phyloP scores from a whole-genome alignment of 2,888 invertebrate species.

The Cephus sareptanus region DNA sequence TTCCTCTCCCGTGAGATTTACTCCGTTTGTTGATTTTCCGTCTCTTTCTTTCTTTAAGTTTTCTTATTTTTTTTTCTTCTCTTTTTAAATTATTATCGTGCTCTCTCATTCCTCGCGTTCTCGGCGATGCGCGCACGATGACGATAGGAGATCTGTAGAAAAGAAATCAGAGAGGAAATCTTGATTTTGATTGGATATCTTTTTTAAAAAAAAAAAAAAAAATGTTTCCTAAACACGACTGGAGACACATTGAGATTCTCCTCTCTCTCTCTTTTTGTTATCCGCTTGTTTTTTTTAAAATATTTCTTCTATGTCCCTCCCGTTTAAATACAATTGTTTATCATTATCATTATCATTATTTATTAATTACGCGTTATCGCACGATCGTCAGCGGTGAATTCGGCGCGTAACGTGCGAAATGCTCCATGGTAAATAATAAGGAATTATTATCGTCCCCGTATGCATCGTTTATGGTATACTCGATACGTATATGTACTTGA shows the following conservation, averaged over 20 bases:
- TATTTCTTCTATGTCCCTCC: not conserved
- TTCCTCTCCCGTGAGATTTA: not conserved
- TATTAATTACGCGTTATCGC: not conserved
- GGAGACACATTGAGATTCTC: not conserved
- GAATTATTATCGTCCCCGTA: not conserved
- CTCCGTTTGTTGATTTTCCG: not conserved
- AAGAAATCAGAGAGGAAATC: not conserved
- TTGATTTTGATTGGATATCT: not conserved
- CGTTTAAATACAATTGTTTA: not conserved
- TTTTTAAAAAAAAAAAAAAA: not conserved
- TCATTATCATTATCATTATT: not conserved
- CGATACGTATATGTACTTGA: not conserved
- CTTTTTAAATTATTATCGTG: not conserved
- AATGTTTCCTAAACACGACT: not conserved
- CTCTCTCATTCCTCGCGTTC: not conserved
- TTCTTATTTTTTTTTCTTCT: not conserved
- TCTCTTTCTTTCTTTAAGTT: not conserved
- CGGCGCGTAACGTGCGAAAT: not conserved
- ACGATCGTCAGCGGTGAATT: not conserved
- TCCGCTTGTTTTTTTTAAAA: not conserved
- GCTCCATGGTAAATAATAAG: not conserved
- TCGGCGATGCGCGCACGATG: not conserved
- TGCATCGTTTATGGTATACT: not conserved
- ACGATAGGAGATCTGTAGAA: not conserved
- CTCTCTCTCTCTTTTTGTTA: not conserved